Conservation (phyloP, 2,113 vertebrate genomes). For the Drymodes brunneopygia region DNA sequence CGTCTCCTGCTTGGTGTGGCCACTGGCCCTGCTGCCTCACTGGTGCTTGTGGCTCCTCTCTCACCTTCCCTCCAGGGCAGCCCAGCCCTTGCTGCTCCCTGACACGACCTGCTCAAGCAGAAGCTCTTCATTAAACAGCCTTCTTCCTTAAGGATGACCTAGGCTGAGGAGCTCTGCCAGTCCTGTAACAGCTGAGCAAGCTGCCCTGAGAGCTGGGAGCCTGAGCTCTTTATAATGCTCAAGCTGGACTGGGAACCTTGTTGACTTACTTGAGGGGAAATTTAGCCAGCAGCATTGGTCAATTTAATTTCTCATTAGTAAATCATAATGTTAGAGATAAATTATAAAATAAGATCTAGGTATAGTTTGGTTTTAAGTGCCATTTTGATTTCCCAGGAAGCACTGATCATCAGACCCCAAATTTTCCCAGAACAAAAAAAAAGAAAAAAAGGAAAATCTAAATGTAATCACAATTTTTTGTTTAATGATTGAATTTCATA, state of each 20-base stretch:
- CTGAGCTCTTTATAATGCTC: background rate
- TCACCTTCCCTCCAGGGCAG: background rate
- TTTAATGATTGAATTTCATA: background rate
- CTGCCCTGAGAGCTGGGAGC: background rate
- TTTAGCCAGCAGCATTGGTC: background rate
- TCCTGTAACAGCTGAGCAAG: background rate
- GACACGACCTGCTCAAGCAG: background rate
- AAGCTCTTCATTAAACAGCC: background rate
- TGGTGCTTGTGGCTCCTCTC: fast-evolving
- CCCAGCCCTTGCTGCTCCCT: background rate
- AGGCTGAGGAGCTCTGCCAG: background rate
- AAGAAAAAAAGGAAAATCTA: no score
- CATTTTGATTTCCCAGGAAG: background rate
- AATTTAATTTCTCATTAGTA: background rate
- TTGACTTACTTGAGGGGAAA: background rate
- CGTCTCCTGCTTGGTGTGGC: background rate
- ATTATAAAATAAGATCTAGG: background rate
- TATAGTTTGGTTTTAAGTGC: background rate
- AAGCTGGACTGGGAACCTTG: background rate
- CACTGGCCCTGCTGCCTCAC: background rate
- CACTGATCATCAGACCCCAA: background rate
- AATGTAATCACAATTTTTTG: background rate
- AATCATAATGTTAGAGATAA: background rate
- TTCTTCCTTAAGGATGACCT: background rate
- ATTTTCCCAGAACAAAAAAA: background rate